Percentiles rank a stretch among this genome's conserved stretches.
Evolutionary conservation across 2,797 vertebrate genomes (phyloP).

Genomic region (Sebastes aleutianus): DNA sequence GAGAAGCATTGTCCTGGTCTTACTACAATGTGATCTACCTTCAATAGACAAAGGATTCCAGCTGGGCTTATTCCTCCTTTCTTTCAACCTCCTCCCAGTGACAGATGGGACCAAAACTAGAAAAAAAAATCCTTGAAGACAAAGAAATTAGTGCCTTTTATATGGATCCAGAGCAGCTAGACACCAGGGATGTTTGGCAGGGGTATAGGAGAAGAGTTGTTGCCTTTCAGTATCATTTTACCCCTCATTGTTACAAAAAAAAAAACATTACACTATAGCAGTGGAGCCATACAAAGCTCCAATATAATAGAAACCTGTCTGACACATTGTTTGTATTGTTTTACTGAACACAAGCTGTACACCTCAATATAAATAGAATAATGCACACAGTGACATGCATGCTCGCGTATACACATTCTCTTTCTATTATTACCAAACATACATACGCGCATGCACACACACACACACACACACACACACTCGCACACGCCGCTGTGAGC

Average conservation of each 20-base stretch:
- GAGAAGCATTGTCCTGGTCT: slow-evolving; percentile 66
- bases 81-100: slow-evolving; percentile 82
- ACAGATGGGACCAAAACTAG: slow-evolving; percentile 80
- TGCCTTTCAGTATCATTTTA: slow-evolving; percentile 73
- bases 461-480: slow-evolving; percentile 25
- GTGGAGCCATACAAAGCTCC: slow-evolving; percentile 63
- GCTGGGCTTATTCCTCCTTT: slow-evolving; percentile 72
- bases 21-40: slow-evolving; percentile 75
- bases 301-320: slow-evolving; percentile 73
- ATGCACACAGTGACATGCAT: slow-evolving; percentile 54
- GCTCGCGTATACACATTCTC: slow-evolving; percentile 46
- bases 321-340: slow-evolving; percentile 80
- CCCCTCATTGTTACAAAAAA: slow-evolving; percentile 68
- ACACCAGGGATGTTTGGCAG: slow-evolving; percentile 75
- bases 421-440: slow-evolving; percentile 61
- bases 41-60: slow-evolving; percentile 75
- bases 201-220: slow-evolving; percentile 54
- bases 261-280: slow-evolving; percentile 64
- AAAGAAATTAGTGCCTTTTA: slow-evolving; percentile 81
- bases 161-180: slow-evolving; percentile 78
- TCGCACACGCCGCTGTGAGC: slow-evolving; percentile 72
- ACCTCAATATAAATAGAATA: slow-evolving; percentile 67
- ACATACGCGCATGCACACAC: slow-evolving; percentile 31
- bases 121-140: slow-evolving; percentile 73
- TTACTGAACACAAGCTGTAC: slow-evolving; percentile 63